These are phyloP conservation scores for Sesia apiformis DNA, from an alignment of 2,888 invertebrate genomes.

Conservation along the genomic window DNA sequence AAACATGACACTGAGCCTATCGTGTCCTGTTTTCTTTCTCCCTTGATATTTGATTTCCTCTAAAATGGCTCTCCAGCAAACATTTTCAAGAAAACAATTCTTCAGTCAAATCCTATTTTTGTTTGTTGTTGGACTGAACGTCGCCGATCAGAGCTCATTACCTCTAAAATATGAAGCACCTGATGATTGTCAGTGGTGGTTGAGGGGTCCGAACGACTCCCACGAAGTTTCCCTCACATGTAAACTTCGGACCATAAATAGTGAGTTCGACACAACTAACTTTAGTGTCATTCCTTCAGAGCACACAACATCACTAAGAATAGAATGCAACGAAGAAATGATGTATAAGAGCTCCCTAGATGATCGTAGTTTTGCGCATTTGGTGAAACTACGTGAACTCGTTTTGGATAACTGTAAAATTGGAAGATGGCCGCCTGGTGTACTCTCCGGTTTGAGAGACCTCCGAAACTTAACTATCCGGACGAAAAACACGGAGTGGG, in stretches of 20 bases:
- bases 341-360: slow-evolving; percentile 86
- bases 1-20: slow-evolving; percentile 70
- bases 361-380: slow-evolving; percentile 85
- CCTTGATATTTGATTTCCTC: slow-evolving; percentile 64
- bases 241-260: slow-evolving; percentile 87
- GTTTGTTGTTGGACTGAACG: slow-evolving; percentile 56
- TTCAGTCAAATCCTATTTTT: slow-evolving; percentile 55
- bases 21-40: slow-evolving; percentile 66
- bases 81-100: slow-evolving; percentile 43
- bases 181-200: slow-evolving; percentile 89
- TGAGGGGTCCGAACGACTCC: slow-evolving; percentile 74
- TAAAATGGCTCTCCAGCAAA: slow-evolving; percentile 56
- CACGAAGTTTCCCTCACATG: slow-evolving; percentile 86
- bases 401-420: slow-evolving; percentile 91
- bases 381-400: slow-evolving; percentile 85
- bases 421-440: slow-evolving; percentile 85
- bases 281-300: slow-evolving; percentile 90
- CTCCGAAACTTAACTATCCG: slow-evolving; percentile 89
- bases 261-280: slow-evolving; percentile 91
- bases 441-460: slow-evolving; percentile 85
- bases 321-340: slow-evolving; percentile 86
- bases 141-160: slow-evolving; percentile 64
- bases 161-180: slow-evolving; percentile 84
- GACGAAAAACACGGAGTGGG: slow-evolving; percentile 89
- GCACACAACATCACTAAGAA: slow-evolving; percentile 84